Evolutionary conservation across 2,888 invertebrate genomes (phyloP), one percentile per base, ranked within the genome.

Genomic region (Caenorhabditis virilis): DNA sequence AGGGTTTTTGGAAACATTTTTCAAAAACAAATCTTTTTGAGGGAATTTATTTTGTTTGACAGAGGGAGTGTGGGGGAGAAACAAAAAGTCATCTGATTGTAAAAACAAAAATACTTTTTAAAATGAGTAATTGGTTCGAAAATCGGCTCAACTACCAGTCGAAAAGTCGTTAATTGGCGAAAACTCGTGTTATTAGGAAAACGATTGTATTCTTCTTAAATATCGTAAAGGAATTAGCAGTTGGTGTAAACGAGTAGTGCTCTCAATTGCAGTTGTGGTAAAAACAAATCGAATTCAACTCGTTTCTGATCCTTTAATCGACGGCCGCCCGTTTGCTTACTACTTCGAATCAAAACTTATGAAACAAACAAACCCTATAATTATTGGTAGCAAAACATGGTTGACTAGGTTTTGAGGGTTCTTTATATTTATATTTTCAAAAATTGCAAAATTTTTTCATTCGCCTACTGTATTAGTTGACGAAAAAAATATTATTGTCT

Each of bases 281-380:
- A 7, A 27, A 45, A 45, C 25, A 65, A 65, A 65, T 65, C 59
- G 43, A 65, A 59, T 65, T 65, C 59, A 54, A 59, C 65, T 59
- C 50, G 59, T 60, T 59, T 65, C 59, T 65, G 59, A 64, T 64
- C 64, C 64, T 55, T 58, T 64, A 64, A 64, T 64, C 9, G 41
- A 38, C 38, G 38, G n/a, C 18, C 30, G 18, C 23, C 27, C 27
- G n/a, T 30, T 45, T 45, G 38, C 6, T 6, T 38, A 38, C n/a
- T 38, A 6, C 13, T 16, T 38, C 5, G n/a, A 45, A 30, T 43
- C 33, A 50, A 55, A 61, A 61, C 54, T 61, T 50, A 61, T 61
- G n/a, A 38, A 38, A 7, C 6, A 38, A 38, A 30, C 30, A 13
- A 30, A 30, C 13, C n/a, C n/a, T n/a, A n/a, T n/a, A n/a, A n/a